Evolutionary conservation across 1,140 invertebrate genomes (phyloP).

Genomic region (Bemisia tabaci): DNA sequence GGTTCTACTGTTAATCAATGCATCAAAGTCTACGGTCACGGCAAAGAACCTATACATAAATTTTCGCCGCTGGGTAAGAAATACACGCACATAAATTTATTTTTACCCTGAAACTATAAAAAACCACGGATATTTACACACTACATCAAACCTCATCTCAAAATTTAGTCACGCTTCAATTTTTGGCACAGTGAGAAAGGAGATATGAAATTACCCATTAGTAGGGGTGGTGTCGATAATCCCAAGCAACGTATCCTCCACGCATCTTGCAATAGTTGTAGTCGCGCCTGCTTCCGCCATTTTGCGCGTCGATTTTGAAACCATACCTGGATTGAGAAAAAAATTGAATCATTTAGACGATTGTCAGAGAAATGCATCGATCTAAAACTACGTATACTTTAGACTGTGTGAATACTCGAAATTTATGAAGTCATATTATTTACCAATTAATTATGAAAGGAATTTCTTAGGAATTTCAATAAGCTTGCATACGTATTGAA

Average conservation of each 20-base stretch:
- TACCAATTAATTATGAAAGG: neutral
- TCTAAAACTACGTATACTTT: neutral
- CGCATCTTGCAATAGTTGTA: slow-evolving; percentile 73
- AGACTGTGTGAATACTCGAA: neutral
- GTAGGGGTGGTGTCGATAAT: slow-evolving; percentile 39
- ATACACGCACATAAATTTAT: too few relatives aligned
- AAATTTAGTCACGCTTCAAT: too few relatives aligned
- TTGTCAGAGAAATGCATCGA: slow-evolving; percentile 10
- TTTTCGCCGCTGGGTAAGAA: too few relatives aligned
- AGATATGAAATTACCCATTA: slow-evolving; percentile 26
- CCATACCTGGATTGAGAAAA: slow-evolving; percentile 49
- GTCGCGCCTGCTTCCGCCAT: slow-evolving; percentile 70
- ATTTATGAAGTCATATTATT: neutral
- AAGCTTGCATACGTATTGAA: neutral
- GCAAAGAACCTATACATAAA: too few relatives aligned
- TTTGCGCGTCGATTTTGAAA: slow-evolving; percentile 79
- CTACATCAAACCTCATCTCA: too few relatives aligned
- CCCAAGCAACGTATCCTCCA: slow-evolving; percentile 78
- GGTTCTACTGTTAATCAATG: too few relatives aligned
- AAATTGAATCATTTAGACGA: neutral
- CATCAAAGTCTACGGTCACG: too few relatives aligned
- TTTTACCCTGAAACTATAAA: too few relatives aligned
- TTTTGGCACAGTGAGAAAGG: too few relatives aligned
- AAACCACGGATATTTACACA: too few relatives aligned
- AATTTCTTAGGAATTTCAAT: neutral